Percentiles rank a stretch among this genome's conserved stretches.
Evolutionary conservation across 2,888 invertebrate genomes (phyloP).

Genomic region (Chamaedrilus cognettii): DNA sequence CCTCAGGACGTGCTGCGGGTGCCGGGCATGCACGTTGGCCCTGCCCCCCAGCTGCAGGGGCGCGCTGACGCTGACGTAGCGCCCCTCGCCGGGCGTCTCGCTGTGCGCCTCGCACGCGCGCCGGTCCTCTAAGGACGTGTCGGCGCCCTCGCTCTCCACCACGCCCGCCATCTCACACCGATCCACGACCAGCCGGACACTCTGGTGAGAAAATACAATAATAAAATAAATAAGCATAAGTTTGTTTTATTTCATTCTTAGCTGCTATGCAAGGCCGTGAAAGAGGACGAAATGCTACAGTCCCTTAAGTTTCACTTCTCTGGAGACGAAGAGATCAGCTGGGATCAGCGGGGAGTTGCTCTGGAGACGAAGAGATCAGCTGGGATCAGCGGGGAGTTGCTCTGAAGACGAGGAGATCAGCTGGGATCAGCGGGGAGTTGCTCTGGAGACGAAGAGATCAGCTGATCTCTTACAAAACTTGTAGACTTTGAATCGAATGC

Average conservation of each 20-base stretch:
- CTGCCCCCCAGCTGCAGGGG: conserved; percentile 90
- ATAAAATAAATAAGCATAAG: neutral
- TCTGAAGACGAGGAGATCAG: too few species aligned
- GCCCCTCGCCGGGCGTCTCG: conserved; percentile 92
- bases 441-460: too few species aligned
- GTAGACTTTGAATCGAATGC: too few species aligned
- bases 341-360: neutral
- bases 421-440: too few species aligned
- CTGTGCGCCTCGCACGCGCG: conserved; percentile 87
- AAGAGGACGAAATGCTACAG: too few species aligned
- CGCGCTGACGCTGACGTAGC: conserved; percentile 92
- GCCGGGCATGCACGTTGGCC: conserved; percentile 29
- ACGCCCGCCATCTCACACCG: conserved; percentile 88
- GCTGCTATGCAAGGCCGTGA: too few species aligned
- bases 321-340: too few species aligned
- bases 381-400: too few species aligned
- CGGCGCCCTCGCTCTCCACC: conserved; percentile 69
- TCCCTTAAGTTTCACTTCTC: too few species aligned
- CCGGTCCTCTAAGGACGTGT: conserved; percentile 81
- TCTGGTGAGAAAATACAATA: neutral
- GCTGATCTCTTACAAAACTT: too few species aligned
- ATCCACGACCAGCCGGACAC: conserved; percentile 87
- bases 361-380: neutral
- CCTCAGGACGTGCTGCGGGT: conserved; percentile 36
- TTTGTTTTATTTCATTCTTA: neutral